phyloP scores from a whole-genome alignment of 2,888 invertebrate species.

The Pheosia tremula region DNA sequence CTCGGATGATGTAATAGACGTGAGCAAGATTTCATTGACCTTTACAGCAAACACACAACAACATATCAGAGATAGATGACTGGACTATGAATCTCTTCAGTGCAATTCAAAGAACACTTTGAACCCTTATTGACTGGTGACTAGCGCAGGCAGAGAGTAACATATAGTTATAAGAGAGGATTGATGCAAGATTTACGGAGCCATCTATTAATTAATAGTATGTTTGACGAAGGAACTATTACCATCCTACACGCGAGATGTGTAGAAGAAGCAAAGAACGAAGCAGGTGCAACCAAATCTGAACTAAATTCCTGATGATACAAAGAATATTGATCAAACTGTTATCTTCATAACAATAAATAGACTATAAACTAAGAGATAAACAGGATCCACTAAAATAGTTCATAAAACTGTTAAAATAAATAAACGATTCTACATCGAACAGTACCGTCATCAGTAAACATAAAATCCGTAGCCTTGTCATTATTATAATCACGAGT shows the following conservation, averaged over 20 bases:
- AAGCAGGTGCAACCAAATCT: not conserved
- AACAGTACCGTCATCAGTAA: slow-evolving; percentile 10
- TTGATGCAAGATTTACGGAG: too few relatives aligned
- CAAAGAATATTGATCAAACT: not conserved
- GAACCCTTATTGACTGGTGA: too few relatives aligned
- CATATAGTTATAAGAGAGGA: too few relatives aligned
- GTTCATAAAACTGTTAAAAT: not conserved
- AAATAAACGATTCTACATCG: slow-evolving; percentile 1
- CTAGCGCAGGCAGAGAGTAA: too few relatives aligned
- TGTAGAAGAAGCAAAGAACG: too few relatives aligned
- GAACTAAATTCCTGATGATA: not conserved
- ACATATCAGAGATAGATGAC: too few relatives aligned
- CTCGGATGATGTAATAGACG: slow-evolving; percentile 25
- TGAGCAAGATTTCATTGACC: slow-evolving; percentile 3
- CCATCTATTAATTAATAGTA: too few relatives aligned
- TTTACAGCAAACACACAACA: slow-evolving; percentile 1
- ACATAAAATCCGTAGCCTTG: slow-evolving; percentile 28
- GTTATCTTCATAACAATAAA: not conserved
- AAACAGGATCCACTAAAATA: not conserved
- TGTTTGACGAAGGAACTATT: too few relatives aligned
- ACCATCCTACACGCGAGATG: too few relatives aligned
- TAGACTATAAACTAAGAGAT: not conserved
- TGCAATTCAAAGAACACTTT: too few relatives aligned
- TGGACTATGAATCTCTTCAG: too few relatives aligned
- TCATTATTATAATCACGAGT: slow-evolving; percentile 26